These are phyloP conservation scores for Lytechinus pictus DNA, from an alignment of 35 echinoderm and acorn worm species.

Conservation along the genomic window DNA sequence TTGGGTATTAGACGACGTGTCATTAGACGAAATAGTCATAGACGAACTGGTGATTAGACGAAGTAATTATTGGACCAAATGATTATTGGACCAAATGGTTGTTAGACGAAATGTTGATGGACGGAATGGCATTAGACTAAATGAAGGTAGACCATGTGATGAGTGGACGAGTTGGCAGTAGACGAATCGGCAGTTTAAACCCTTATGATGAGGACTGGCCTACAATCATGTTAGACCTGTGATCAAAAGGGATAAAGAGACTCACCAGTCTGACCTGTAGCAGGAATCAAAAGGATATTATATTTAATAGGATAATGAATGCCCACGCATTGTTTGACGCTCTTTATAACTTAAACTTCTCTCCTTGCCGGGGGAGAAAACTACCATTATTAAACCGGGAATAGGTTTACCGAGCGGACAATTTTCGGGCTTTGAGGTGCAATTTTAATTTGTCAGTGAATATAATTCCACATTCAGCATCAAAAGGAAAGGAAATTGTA, in stretches of 20 bases:
- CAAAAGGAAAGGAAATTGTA: slow-evolving; percentile 19
- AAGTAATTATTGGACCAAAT: no score
- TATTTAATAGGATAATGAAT: neutral
- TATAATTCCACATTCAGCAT: neutral
- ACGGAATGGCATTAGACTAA: no score
- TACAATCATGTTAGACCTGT: neutral
- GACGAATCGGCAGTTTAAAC: no score
- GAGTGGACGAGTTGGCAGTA: no score
- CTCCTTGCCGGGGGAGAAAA: neutral
- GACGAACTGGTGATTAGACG: no score
- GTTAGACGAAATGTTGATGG: no score
- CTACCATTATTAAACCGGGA: neutral
- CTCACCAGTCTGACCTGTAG: neutral
- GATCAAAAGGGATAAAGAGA: neutral
- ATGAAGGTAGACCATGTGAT: no score
- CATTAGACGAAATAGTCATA: no score
- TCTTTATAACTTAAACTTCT: neutral
- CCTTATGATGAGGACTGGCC: neutral
- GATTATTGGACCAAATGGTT: no score
- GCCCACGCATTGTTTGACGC: neutral
- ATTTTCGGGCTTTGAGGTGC: neutral
- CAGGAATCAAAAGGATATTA: neutral
- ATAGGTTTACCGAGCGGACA: neutral
- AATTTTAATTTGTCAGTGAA: slow-evolving; percentile 20
- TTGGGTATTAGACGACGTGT: no score